Evolutionary conservation across 2,888 invertebrate species (phyloP).

Genomic region (Limenitis camilla): DNA sequence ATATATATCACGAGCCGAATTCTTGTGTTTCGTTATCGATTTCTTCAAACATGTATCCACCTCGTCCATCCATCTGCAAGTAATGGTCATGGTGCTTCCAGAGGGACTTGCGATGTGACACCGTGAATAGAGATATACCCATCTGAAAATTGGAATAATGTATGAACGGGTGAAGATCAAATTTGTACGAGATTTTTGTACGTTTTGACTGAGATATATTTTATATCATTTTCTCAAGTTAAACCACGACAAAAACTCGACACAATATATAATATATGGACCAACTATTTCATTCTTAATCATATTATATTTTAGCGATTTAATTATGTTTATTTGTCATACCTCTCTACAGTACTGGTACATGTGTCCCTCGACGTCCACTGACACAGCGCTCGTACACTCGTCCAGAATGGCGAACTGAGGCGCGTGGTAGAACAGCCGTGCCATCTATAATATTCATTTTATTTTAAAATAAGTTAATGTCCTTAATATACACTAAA

Average conservation of each 20-base stretch:
- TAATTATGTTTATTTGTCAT: no score
- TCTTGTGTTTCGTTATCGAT: conserved; percentile 91
- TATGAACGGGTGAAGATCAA: no score
- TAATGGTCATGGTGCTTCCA: conserved; percentile 98
- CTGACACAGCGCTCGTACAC: conserved; percentile 98
- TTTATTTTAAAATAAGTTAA: not conserved
- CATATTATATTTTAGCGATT: no score
- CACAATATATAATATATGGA: not conserved
- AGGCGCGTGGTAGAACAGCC: conserved; percentile 96
- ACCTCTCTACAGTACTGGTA: conserved; percentile 93
- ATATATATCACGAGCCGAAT: conserved; percentile 88
- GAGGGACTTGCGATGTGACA: conserved; percentile 96
- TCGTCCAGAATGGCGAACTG: conserved; percentile 99
- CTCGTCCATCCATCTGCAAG: conserved; percentile 96
- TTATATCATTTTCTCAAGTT: no score
- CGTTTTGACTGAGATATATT: no score
- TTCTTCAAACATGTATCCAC: conserved; percentile 87
- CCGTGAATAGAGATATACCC: conserved; percentile 95
- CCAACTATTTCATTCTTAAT: no score
- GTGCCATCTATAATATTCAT: conserved; percentile 90
- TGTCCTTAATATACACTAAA: not conserved
- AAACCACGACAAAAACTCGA: not conserved
- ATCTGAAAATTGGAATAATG: conserved; percentile 47
- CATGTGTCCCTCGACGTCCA: conserved; percentile 98
- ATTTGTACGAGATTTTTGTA: not conserved